phyloP scores from a whole-genome alignment of 2,888 invertebrate genomes.

The Eristalis tenax region DNA sequence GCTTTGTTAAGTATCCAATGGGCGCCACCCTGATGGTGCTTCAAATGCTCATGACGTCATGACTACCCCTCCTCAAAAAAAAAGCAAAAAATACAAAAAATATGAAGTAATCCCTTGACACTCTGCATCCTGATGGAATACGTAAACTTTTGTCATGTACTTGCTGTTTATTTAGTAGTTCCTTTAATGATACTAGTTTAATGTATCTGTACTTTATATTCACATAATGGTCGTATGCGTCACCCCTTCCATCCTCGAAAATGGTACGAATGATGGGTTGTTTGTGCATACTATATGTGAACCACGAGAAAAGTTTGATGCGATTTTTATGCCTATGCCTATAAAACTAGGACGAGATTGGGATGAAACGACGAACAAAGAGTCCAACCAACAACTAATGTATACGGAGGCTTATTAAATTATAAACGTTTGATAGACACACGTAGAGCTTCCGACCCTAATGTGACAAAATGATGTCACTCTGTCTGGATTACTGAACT shows the following conservation, averaged over 20 bases:
- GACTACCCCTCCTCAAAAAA: slow-evolving; percentile 13
- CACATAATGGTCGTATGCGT: neutral
- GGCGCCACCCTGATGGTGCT: slow-evolving; percentile 22
- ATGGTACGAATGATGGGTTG: slow-evolving; percentile 19
- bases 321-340: neutral
- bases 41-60: slow-evolving; percentile 13
- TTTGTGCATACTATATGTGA: neutral
- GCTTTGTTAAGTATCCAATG: neutral
- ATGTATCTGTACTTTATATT: neutral
- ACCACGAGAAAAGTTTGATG: neutral
- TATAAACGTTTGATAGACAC: neutral
- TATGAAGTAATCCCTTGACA: slow-evolving; percentile 27
- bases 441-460: slow-evolving; percentile 1
- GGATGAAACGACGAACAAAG: slow-evolving; percentile 31
- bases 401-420: neutral
- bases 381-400: neutral
- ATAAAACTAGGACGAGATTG: slow-evolving; percentile 19
- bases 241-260: slow-evolving; percentile 29
- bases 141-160: slow-evolving; percentile 33
- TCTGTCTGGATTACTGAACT: neutral
- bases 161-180: slow-evolving; percentile 16
- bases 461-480: slow-evolving; percentile 53
- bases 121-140: slow-evolving; percentile 24
- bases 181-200: slow-evolving; percentile 8
- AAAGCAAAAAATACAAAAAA: too few relatives aligned